Percentiles rank a stretch among this genome's conserved stretches.
Evolutionary conservation across 2,113 vertebrate species (phyloP).

Genomic region (Meriones unguiculatus): DNA sequence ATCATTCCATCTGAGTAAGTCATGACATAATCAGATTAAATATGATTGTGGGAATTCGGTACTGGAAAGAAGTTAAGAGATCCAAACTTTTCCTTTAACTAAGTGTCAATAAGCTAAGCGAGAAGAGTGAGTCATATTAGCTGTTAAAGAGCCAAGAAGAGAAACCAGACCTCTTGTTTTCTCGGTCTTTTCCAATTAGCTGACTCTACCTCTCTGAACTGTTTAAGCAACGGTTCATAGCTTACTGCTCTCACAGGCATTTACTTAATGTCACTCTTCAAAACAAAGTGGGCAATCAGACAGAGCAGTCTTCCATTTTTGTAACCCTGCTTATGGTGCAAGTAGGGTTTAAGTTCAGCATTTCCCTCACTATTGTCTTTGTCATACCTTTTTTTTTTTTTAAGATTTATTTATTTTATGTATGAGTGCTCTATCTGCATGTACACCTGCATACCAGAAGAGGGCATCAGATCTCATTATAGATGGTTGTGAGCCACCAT

Average conservation of each 20-base stretch:
- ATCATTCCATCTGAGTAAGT: constrained; percentile 39
- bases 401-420: no score
- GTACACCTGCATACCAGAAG: no score
- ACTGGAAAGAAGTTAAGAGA: constrained; percentile 20
- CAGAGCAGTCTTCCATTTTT: constrained; percentile 3
- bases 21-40: constrained; percentile 37
- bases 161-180: neutral
- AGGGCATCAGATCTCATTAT: no score
- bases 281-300: neutral
- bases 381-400: neutral
- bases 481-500: no score
- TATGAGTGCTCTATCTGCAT: no score
- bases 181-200: neutral
- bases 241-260: constrained; percentile 15
- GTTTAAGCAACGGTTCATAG: neutral
- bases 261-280: constrained; percentile 20
- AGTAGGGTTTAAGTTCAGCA: neutral
- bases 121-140: neutral
- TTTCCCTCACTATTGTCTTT: constrained; percentile 13
- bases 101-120: neutral
- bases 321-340: neutral
- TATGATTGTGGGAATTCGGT: constrained; percentile 36
- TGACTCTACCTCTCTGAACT: neutral
- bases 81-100: constrained; percentile 26
- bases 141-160: neutral